Percentiles rank a stretch among this genome's conserved stretches.
Conservation (phyloP, 2,797 vertebrate genomes). For the Sphenodon punctatus region DNA sequence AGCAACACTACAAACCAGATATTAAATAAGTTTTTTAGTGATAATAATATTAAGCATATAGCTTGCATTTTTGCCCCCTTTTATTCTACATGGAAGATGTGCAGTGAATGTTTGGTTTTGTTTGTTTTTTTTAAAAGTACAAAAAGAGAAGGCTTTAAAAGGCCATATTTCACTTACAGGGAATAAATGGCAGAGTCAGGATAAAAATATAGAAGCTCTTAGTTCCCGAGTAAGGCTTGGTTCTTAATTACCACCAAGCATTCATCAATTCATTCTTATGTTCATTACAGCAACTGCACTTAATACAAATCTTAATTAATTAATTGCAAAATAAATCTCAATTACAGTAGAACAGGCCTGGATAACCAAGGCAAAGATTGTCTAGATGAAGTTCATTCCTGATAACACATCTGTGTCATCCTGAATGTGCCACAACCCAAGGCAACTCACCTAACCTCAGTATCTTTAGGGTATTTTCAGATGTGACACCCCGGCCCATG, state of each 20-base stretch:
- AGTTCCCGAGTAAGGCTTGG: too few species aligned
- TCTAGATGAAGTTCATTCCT: background rate
- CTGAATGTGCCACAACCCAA: background rate
- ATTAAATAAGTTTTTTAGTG: too few species aligned
- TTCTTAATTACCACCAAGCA: background rate
- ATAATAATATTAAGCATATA: too few species aligned
- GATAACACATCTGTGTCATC: background rate
- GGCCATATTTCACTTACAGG: background rate
- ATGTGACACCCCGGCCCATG: too few species aligned
- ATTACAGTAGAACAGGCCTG: background rate
- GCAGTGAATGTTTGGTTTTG: too few species aligned
- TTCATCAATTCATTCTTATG: background rate
- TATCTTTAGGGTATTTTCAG: too few species aligned
- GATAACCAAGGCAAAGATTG: constrained; percentile 10
- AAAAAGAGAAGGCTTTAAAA: too few species aligned
- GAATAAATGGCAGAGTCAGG: background rate
- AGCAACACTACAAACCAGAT: background rate
- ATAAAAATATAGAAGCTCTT: background rate
- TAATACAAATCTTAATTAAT: constrained; percentile 1
- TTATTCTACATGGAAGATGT: too few species aligned
- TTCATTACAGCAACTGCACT: background rate
- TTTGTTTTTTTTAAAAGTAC: too few species aligned
- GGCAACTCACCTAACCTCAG: background rate
- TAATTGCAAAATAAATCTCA: constrained; percentile 2
- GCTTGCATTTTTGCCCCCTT: too few species aligned